phyloP scores from a whole-genome alignment of 2,888 invertebrate genomes.

The Lycocerus yunnanus region DNA sequence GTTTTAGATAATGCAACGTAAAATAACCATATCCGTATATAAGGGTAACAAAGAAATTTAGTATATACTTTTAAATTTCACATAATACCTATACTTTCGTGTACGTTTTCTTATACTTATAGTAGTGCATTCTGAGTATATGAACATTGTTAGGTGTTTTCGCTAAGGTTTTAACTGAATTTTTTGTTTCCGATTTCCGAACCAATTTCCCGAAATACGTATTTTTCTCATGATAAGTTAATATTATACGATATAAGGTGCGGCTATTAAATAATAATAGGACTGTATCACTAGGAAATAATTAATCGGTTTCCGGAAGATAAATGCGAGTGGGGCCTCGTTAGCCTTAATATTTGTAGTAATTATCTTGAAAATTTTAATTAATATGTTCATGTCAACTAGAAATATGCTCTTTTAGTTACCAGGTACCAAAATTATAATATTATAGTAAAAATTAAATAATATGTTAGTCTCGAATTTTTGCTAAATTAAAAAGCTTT shows the following conservation, averaged over 20 bases:
- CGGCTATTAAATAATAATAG: neutral
- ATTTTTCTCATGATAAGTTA: too few relatives aligned
- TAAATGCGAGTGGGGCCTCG: neutral
- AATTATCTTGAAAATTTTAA: neutral
- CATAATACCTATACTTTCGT: too few relatives aligned
- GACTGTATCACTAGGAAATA: neutral
- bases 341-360: neutral
- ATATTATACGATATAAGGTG: neutral
- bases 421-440: neutral
- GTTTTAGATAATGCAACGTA: neutral
- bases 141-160: too few relatives aligned
- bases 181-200: too few relatives aligned
- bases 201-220: too few relatives aligned
- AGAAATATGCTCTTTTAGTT: neutral
- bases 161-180: too few relatives aligned
- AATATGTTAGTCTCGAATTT: neutral
- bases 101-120: too few relatives aligned
- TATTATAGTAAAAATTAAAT: neutral
- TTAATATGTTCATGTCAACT: neutral
- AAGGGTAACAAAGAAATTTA: neutral
- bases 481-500: neutral
- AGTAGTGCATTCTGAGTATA: too few relatives aligned
- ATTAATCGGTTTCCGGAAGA: neutral
- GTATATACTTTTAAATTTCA: neutral
- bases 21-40: too few relatives aligned